Evolutionary conservation across 2,113 vertebrate genomes (phyloP).

Genomic region (Rhodinocichla rosea): DNA sequence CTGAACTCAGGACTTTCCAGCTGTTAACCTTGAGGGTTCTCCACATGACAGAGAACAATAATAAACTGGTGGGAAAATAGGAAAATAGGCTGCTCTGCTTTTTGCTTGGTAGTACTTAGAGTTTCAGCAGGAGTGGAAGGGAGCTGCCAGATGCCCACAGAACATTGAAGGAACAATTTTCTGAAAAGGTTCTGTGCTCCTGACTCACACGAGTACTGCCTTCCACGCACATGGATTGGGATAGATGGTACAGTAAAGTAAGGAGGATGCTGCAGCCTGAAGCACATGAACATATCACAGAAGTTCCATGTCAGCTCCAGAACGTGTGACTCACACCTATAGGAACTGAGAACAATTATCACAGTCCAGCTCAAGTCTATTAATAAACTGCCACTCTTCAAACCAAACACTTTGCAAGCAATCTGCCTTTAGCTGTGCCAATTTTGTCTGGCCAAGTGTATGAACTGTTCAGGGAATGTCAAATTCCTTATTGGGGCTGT

Average conservation of each 20-base stretch:
- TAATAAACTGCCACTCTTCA: background rate
- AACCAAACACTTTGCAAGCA: background rate
- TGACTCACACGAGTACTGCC: background rate
- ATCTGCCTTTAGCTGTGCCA: background rate
- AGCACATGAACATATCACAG: background rate
- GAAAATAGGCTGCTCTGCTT: background rate
- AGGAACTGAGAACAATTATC: background rate
- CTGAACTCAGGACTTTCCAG: background rate
- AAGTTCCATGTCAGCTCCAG: background rate
- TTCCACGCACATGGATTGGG: accelerated
- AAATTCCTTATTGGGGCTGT: background rate
- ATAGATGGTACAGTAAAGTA: background rate
- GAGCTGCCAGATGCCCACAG: background rate
- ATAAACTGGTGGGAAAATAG: background rate
- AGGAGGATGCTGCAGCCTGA: background rate
- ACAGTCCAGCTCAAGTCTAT: background rate
- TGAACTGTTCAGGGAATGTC: background rate
- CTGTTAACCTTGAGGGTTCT: background rate
- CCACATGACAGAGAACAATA: background rate
- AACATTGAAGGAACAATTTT: background rate
- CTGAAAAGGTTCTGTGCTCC: background rate
- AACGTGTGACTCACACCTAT: background rate
- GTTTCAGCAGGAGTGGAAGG: background rate
- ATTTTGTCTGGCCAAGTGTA: background rate
- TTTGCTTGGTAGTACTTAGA: accelerated